A percentile compares a stretch with the other conserved stretches of the same genome.
Evolutionary conservation across 2,888 invertebrate genomes (phyloP).

Genomic region (Diadegma fenestrale): DNA sequence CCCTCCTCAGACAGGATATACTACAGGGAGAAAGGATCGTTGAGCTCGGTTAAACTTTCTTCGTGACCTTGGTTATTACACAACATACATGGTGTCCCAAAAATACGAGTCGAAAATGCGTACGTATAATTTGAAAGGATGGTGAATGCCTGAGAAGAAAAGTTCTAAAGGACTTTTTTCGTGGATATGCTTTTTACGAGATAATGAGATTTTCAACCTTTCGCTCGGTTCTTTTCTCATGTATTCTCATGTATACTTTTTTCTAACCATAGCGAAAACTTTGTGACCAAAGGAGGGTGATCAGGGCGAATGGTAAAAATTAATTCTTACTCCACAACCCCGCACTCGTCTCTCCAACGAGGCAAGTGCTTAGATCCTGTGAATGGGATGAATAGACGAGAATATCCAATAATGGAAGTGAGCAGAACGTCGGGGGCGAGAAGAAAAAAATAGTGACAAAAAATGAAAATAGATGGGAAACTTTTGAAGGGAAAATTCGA

Average conservation of each 20-base stretch:
- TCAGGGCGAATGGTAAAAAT: neutral
- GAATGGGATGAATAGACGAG: neutral
- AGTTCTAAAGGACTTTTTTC: neutral
- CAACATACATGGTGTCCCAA: neutral
- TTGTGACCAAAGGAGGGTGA: neutral
- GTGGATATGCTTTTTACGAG: neutral
- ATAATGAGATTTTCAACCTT: conserved; percentile 1
- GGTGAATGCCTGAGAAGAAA: neutral
- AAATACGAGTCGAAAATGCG: neutral
- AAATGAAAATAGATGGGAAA: neutral
- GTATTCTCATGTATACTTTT: neutral
- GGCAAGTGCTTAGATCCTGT: neutral
- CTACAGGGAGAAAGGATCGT: neutral
- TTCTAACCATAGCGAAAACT: neutral
- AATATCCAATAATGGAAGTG: conserved; percentile 1
- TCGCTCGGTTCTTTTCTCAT: neutral
- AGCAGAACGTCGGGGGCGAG: neutral
- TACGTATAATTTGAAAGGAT: neutral
- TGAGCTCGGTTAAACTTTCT: conserved; percentile 21
- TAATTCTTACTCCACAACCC: neutral
- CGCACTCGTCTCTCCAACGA: neutral
- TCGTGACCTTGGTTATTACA: conserved; percentile 8
- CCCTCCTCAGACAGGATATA: conserved; percentile 25
- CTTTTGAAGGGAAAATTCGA: neutral
- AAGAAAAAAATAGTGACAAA: neutral